Percentiles rank a stretch among this genome's conserved stretches.
Evolutionary conservation across 2,113 vertebrate genomes (phyloP).

Genomic region (Nycticorax nycticorax): DNA sequence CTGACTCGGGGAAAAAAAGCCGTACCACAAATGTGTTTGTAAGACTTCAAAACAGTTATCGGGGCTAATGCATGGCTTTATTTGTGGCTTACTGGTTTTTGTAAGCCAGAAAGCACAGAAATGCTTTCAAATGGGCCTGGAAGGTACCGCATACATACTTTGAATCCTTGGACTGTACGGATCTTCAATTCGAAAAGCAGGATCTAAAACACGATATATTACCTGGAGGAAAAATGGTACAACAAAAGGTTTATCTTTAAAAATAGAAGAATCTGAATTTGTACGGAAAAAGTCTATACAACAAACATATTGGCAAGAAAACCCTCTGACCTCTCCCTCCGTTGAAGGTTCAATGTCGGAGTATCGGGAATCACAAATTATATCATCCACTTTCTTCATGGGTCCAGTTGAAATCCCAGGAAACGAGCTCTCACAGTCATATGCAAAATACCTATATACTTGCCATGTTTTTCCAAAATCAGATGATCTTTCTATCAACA

Average conservation of each 20-base stretch:
- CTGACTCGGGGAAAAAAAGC: neutral
- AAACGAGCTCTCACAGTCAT: slow-evolving; percentile 93
- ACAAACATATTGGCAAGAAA: neutral
- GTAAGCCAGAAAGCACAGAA: neutral
- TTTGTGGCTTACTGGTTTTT: neutral
- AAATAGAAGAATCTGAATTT: neutral
- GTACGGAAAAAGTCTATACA: neutral
- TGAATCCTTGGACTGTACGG: slow-evolving; percentile 95
- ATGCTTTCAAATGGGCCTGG: neutral
- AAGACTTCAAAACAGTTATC: neutral
- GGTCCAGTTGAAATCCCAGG: slow-evolving; percentile 84
- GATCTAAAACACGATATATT: slow-evolving; percentile 95
- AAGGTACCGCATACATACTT: slow-evolving; percentile 77
- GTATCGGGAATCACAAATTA: slow-evolving; percentile 95
- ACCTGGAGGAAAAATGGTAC: slow-evolving; percentile 75
- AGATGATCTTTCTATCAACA: slow-evolving; percentile 94
- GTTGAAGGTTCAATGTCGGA: slow-evolving; percentile 97
- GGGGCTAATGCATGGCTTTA: neutral
- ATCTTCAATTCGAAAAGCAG: slow-evolving; percentile 92
- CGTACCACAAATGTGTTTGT: neutral
- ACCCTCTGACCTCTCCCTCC: slow-evolving; percentile 87
- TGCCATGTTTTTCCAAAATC: slow-evolving; percentile 93
- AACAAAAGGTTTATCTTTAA: neutral
- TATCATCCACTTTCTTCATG: slow-evolving; percentile 94
- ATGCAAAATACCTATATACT: slow-evolving; percentile 94